A percentile compares a stretch with the other conserved stretches of the same genome.
Conservation (phyloP, 1,140 invertebrate species). For the Neodiprion virginianus region DNA sequence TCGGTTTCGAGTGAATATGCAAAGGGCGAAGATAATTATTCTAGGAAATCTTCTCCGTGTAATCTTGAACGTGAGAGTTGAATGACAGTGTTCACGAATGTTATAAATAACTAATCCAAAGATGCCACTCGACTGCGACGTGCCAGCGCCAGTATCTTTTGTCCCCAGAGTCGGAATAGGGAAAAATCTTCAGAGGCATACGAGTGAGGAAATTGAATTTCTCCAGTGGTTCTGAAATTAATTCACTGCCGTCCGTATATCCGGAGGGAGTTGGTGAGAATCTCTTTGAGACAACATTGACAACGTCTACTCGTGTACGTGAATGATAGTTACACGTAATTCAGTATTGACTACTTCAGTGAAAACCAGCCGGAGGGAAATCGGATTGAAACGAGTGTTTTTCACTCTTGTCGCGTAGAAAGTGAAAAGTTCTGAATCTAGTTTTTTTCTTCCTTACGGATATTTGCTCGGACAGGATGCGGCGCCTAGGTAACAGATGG, state of each 20-base stretch:
- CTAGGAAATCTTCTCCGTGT: too few relatives aligned
- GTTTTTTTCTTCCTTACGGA: neutral
- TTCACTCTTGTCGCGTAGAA: neutral
- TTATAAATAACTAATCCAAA: neutral
- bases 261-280: neutral
- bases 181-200: neutral
- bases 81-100: too few relatives aligned
- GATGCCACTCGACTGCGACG: neutral
- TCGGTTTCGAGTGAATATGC: too few relatives aligned
- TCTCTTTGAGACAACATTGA: too few relatives aligned
- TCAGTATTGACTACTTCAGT: too few relatives aligned
- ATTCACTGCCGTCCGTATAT: neutral
- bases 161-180: neutral
- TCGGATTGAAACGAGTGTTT: neutral
- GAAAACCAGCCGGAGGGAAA: neutral
- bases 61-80: too few relatives aligned
- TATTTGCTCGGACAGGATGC: neutral
- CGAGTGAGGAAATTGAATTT: neutral
- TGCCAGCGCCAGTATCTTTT: neutral
- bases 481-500: conserved; percentile 2
- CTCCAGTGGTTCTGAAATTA: neutral
- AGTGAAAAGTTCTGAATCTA: neutral
- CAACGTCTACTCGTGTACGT: too few relatives aligned
- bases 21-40: too few relatives aligned
- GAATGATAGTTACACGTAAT: too few relatives aligned